Evolutionary conservation across 2,113 vertebrate species (phyloP).

Genomic region (Rhinogobius similis): DNA sequence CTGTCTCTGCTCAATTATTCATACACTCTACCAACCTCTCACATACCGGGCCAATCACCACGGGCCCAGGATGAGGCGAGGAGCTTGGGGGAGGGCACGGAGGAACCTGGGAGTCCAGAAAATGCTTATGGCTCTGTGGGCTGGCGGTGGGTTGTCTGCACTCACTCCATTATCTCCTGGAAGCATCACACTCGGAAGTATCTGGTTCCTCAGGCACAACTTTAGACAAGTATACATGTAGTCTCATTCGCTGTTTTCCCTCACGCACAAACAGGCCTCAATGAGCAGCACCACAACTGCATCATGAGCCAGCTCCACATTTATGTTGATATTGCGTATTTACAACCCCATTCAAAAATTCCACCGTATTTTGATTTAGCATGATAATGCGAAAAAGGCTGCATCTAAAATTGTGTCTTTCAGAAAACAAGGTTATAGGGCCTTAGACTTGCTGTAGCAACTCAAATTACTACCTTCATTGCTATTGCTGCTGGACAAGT

Average conservation of each 20-base stretch:
- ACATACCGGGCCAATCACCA: constrained; percentile 53
- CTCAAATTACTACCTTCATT: neutral
- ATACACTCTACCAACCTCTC: constrained; percentile 68
- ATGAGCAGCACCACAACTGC: constrained; percentile 56
- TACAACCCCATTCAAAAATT: neutral
- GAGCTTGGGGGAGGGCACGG: constrained; percentile 50
- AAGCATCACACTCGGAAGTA: constrained; percentile 55
- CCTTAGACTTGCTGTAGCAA: neutral
- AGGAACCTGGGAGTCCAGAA: constrained; percentile 53
- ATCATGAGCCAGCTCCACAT: constrained; percentile 59
- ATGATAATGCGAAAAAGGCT: neutral
- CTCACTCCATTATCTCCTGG: constrained; percentile 67
- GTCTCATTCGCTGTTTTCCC: constrained; percentile 17
- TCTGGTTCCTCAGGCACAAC: constrained; percentile 59
- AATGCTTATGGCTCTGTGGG: constrained; percentile 52
- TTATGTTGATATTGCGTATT: constrained; percentile 39
- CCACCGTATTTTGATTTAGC: too few relatives aligned
- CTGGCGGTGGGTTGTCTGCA: constrained; percentile 48
- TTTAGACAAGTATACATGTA: constrained; percentile 22
- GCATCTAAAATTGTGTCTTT: neutral
- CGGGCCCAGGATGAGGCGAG: constrained; percentile 39
- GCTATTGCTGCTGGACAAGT: neutral
- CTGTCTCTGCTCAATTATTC: constrained; percentile 70
- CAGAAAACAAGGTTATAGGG: neutral
- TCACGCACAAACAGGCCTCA: constrained; percentile 37